Conservation (phyloP, 2,113 vertebrate species). For the Perca schrenkii region DNA sequence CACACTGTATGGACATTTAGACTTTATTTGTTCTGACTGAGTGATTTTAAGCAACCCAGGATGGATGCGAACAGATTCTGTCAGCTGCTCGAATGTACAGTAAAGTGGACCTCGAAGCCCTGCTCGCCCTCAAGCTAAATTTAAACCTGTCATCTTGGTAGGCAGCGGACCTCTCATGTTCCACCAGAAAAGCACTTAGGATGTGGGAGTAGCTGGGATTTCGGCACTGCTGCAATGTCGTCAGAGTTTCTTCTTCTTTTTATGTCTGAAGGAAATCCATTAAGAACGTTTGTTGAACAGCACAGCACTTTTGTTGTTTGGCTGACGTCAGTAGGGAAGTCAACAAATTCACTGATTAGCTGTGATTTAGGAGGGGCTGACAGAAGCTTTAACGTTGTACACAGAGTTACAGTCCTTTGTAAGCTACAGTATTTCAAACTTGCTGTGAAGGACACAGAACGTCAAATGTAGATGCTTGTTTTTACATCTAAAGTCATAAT, state of each 20-base stretch:
- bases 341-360: constrained; percentile 59
- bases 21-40: constrained; percentile 76
- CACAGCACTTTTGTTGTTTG: constrained; percentile 75
- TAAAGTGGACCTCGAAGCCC: constrained; percentile 67
- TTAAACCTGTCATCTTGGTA: constrained; percentile 73
- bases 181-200: constrained; percentile 73
- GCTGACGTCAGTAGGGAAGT: constrained; percentile 62
- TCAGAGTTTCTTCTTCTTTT: constrained; percentile 35
- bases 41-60: constrained; percentile 52
- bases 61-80: constrained; percentile 54
- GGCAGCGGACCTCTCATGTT: constrained; percentile 55
- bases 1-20: constrained; percentile 51
- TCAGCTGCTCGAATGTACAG: constrained; percentile 62
- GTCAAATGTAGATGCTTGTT: background rate
- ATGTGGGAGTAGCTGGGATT: constrained; percentile 56
- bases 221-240: constrained; percentile 42
- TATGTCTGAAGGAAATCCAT: constrained; percentile 69
- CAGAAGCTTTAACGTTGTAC: constrained; percentile 40
- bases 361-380: constrained; percentile 57
- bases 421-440: constrained; percentile 31
- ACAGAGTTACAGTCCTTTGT: constrained; percentile 6
- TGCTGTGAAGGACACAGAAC: background rate
- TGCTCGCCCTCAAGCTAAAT: constrained; percentile 63
- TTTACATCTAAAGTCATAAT: background rate
- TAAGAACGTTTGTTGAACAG: constrained; percentile 65